Evolutionary conservation across 2,797 vertebrate genomes (phyloP).

Genomic region (Enteromius treurensis): DNA sequence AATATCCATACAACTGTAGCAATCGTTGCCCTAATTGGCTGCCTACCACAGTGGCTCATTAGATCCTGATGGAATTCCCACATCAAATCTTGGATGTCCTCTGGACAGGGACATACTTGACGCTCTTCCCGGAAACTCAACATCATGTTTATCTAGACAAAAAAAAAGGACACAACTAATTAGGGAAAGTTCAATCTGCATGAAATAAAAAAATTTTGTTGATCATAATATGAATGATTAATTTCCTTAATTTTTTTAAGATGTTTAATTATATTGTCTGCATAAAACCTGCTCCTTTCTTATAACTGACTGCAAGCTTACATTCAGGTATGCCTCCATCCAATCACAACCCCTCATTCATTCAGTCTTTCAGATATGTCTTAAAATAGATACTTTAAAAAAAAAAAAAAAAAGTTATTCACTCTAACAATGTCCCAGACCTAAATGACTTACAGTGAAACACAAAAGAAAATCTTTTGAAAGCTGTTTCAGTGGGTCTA

Average conservation of each 20-base stretch:
- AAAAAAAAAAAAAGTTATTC: neutral
- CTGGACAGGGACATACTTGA: constrained; percentile 87
- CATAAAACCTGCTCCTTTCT: no score
- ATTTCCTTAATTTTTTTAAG: neutral
- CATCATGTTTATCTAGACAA: constrained; percentile 89
- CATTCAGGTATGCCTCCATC: no score
- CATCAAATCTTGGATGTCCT: constrained; percentile 85
- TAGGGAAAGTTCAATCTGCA: neutral
- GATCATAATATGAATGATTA: neutral
- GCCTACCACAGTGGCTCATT: constrained; percentile 87
- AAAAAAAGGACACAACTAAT: neutral
- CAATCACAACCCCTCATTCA: no score
- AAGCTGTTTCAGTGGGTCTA: neutral
- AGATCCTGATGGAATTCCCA: constrained; percentile 90
- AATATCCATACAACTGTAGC: neutral
- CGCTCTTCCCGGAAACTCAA: constrained; percentile 88
- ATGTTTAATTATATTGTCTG: no score
- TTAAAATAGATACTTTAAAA: neutral
- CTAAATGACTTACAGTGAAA: neutral
- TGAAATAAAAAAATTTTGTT: neutral
- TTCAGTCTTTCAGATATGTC: no score
- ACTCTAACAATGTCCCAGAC: neutral
- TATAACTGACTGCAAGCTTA: no score
- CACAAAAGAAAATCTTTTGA: neutral
- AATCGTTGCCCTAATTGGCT: neutral